Conservation (phyloP, 1,140 invertebrate genomes). For the Drosophila miranda region DNA sequence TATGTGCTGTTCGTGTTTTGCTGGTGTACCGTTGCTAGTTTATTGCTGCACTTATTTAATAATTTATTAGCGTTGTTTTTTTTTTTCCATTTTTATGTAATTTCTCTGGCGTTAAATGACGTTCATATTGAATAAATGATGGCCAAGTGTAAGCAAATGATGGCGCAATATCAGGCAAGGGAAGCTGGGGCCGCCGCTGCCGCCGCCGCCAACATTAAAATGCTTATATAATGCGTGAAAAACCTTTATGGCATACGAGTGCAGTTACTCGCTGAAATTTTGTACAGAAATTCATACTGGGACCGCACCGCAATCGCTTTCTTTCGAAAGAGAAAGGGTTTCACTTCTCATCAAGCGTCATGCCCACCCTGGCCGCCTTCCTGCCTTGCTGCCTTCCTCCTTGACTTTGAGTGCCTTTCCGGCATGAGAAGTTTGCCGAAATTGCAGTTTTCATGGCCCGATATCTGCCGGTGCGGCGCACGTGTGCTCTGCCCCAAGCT, state of each 20-base stretch:
- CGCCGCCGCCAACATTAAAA: conserved; percentile 20
- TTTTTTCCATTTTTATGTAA: conserved; percentile 64
- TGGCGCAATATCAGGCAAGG: conserved; percentile 49
- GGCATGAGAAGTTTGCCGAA: conserved; percentile 67
- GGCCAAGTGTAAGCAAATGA: conserved; percentile 61
- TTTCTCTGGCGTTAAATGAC: conserved; percentile 41
- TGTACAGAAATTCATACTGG: conserved; percentile 43
- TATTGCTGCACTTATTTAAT: conserved; percentile 72
- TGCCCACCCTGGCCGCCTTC: not conserved
- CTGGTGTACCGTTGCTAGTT: conserved; percentile 13
- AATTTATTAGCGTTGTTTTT: conserved; percentile 63
- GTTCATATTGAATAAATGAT: conserved; percentile 71
- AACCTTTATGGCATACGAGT: conserved; percentile 60
- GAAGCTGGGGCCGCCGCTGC: conserved; percentile 24
- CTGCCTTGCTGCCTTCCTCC: conserved; percentile 4
- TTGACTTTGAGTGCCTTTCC: conserved; percentile 9
- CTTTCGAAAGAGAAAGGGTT: conserved; percentile 81
- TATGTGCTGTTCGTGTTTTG: conserved; percentile 12
- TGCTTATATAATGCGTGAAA: conserved; percentile 68
- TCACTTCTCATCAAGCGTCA: conserved; percentile 11
- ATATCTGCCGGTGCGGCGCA: conserved; percentile 50
- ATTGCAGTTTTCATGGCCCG: conserved; percentile 70
- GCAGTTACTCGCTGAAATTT: conserved; percentile 54
- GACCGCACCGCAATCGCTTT: conserved; percentile 50
- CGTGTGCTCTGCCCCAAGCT: conserved; percentile 59